A percentile compares a stretch with the other conserved stretches of the same genome.
Conservation (phyloP, 2,888 invertebrate genomes). For the Tuta absoluta region DNA sequence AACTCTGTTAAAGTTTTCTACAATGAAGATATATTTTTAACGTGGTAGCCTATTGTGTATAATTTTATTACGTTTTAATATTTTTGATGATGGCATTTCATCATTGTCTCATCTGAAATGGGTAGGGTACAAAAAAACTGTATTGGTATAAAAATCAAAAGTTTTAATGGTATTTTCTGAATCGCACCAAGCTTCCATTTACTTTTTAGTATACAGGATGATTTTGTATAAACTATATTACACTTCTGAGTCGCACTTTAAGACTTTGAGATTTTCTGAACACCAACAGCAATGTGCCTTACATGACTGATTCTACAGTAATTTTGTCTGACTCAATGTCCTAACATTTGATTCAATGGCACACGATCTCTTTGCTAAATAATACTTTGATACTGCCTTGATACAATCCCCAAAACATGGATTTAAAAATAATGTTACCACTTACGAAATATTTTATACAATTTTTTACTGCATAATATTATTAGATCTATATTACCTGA, state of each 20-base stretch:
- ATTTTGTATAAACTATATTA: constrained; percentile 78
- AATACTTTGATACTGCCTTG: constrained; percentile 30
- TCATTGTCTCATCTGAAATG: no score
- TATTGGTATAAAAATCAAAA: constrained; percentile 82
- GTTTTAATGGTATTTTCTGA: constrained; percentile 82
- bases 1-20: no score
- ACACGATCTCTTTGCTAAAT: constrained; percentile 48
- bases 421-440: constrained; percentile 44
- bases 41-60: no score
- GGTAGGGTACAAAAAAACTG: constrained; percentile 60
- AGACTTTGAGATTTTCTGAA: constrained; percentile 55
- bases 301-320: constrained; percentile 62
- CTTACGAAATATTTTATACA: constrained; percentile 53
- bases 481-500: constrained; percentile 61
- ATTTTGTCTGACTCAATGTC: constrained; percentile 78
- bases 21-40: neutral
- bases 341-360: constrained; percentile 64
- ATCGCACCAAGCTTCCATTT: constrained; percentile 82
- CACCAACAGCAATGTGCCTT: constrained; percentile 65
- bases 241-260: constrained; percentile 65
- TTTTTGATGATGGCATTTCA: no score
- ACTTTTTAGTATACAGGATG: constrained; percentile 81
- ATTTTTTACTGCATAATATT: constrained; percentile 57
- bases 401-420: constrained; percentile 28
- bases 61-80: no score